phyloP scores from a whole-genome alignment of 2,113 vertebrate species.

The Emydura subglobosa region DNA sequence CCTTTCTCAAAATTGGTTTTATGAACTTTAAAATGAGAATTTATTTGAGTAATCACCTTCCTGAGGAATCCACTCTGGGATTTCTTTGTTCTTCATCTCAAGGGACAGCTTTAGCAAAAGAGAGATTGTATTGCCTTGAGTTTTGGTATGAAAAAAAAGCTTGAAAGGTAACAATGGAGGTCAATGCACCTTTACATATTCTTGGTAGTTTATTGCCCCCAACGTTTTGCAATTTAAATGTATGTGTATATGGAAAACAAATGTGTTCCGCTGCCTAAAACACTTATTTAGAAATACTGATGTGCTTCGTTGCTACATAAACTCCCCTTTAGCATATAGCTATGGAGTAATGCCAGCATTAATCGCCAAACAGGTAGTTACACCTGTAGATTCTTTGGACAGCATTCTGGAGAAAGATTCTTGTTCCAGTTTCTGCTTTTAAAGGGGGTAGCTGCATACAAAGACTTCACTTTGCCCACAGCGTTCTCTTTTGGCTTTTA shows the following conservation, averaged over 20 bases:
- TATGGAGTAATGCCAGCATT: conserved; percentile 34
- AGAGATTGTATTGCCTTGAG: conserved; percentile 30
- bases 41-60: conserved; percentile 74
- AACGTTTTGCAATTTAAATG: conserved; percentile 52
- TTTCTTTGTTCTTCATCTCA: conserved; percentile 70
- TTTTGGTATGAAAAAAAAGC: conserved; percentile 15
- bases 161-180: conserved; percentile 52
- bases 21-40: conserved; percentile 72
- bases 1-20: conserved; percentile 75
- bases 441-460: background rate
- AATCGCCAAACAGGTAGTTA: conserved; percentile 60
- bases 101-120: conserved; percentile 51
- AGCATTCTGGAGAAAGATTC: background rate
- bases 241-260: conserved; percentile 61
- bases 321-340: conserved; percentile 36
- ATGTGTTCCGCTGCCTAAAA: conserved; percentile 53
- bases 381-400: conserved; percentile 4
- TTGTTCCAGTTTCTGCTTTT: conserved; percentile 11
- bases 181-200: conserved; percentile 19
- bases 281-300: conserved; percentile 62
- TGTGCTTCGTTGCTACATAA: conserved; percentile 26
- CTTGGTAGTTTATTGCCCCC: conserved; percentile 36
- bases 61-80: conserved; percentile 44
- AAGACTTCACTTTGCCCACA: background rate
- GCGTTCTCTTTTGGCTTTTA: background rate